Conservation (phyloP, 2,113 vertebrate species). For the Galeopterus variegatus region DNA sequence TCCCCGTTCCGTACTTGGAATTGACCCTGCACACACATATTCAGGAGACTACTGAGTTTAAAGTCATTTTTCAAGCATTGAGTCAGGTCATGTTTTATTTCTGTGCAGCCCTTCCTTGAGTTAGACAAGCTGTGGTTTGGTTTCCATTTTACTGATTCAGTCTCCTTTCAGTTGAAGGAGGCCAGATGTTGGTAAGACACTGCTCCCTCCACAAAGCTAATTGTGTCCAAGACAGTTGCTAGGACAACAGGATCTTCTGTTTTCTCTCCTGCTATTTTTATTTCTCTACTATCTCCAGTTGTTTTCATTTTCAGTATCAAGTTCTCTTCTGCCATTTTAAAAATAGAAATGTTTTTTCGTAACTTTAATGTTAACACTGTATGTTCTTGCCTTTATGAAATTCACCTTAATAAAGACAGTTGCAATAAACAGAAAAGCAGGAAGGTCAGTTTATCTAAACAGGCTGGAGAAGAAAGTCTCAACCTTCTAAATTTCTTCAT, state of each 20-base stretch:
- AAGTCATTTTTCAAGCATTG: background rate
- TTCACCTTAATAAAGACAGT: slow-evolving; percentile 32
- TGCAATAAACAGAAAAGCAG: background rate
- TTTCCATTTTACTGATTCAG: background rate
- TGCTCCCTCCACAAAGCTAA: background rate
- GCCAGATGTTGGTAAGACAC: background rate
- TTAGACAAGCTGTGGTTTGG: background rate
- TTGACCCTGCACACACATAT: fast-evolving
- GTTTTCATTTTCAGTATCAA: slow-evolving; percentile 48
- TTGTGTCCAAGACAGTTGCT: slow-evolving; percentile 38
- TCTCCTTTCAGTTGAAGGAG: slow-evolving; percentile 19
- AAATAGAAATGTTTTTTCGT: slow-evolving; percentile 65
- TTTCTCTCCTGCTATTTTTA: slow-evolving; percentile 64
- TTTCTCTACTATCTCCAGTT: slow-evolving; percentile 69
- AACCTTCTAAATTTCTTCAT: fast-evolving
- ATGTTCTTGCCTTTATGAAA: slow-evolving; percentile 61
- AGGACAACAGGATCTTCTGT: slow-evolving; percentile 51
- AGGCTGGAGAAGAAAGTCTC: background rate
- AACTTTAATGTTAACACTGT: slow-evolving; percentile 6
- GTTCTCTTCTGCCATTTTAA: slow-evolving; percentile 42
- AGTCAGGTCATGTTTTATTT: background rate
- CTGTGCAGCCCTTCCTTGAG: background rate
- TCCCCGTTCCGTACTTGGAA: fast-evolving
- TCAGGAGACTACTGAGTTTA: fast-evolving
- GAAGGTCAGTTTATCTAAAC: background rate